Evolutionary conservation across 2,888 invertebrate species (phyloP).

Genomic region (Bembecia ichneumoniformis): DNA sequence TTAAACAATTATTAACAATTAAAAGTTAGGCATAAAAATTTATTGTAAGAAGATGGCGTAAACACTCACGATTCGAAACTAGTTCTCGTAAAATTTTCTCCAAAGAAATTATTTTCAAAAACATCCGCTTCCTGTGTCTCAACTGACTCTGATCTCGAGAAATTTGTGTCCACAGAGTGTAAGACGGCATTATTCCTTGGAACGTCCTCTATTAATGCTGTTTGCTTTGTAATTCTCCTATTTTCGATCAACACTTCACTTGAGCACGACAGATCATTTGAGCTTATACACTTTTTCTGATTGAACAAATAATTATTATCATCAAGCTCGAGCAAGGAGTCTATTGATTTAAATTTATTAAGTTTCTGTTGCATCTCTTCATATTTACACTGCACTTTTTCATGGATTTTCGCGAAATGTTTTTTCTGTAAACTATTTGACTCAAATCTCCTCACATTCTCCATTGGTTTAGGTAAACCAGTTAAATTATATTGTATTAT

Average conservation of each 20-base stretch:
- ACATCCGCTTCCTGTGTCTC: constrained; percentile 5
- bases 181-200: constrained; percentile 21
- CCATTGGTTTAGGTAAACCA: constrained; percentile 20
- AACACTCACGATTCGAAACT: constrained; percentile 57
- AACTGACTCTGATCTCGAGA: constrained; percentile 24
- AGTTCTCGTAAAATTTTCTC: constrained; percentile 24
- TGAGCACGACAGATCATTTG: constrained; percentile 21
- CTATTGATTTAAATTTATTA: constrained; percentile 53
- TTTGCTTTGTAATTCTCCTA: constrained; percentile 15
- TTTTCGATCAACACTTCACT: constrained; percentile 16
- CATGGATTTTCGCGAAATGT: constrained; percentile 45
- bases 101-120: constrained; percentile 23
- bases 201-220: constrained; percentile 27
- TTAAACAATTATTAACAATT: too few species aligned
- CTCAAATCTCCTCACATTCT: constrained; percentile 18
- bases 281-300: constrained; percentile 24
- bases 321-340: constrained; percentile 28
- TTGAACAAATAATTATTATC: constrained; percentile 29
- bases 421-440: constrained; percentile 22
- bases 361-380: constrained; percentile 51
- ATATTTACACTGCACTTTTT: constrained; percentile 50
- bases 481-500: too few species aligned
- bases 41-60: too few species aligned
- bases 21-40: too few species aligned
- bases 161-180: constrained; percentile 25